Evolutionary conservation across 2,888 invertebrate genomes (phyloP).

Genomic region (Agrochola litura): DNA sequence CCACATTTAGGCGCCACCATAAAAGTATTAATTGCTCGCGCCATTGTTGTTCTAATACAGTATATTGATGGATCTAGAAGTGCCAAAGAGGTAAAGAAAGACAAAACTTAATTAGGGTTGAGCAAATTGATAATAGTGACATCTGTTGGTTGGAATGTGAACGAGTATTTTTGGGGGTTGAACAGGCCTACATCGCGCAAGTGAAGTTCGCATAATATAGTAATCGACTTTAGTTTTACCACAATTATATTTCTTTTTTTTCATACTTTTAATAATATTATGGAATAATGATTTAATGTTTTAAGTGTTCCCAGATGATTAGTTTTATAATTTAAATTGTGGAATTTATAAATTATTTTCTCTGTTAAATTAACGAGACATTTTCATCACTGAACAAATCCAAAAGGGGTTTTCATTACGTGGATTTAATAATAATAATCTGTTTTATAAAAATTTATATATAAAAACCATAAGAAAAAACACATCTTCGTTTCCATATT

Average conservation of each 20-base stretch:
- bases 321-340: too few species aligned
- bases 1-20: slow-evolving; percentile 84
- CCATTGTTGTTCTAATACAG: slow-evolving; percentile 76
- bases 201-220: background rate
- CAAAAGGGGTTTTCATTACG: background rate
- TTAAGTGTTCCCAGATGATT: background rate
- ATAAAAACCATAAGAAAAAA: too few species aligned
- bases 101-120: background rate
- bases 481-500: slow-evolving; percentile 40
- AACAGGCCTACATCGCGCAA: background rate
- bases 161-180: background rate
- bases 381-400: background rate
- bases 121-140: background rate
- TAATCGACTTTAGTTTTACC: background rate
- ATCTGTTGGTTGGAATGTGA: slow-evolving; percentile 9
- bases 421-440: background rate
- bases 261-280: background rate
- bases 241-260: background rate
- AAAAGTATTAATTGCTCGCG: slow-evolving; percentile 84
- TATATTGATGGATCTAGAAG: slow-evolving; percentile 61
- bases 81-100: slow-evolving; percentile 2
- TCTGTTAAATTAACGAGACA: background rate
- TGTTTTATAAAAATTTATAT: too few species aligned
- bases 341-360: background rate
- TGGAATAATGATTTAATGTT: background rate